Percentiles rank a stretch among this genome's conserved stretches.
Evolutionary conservation across 2,888 invertebrate genomes (phyloP).

Genomic region (Ophioninae sp.): DNA sequence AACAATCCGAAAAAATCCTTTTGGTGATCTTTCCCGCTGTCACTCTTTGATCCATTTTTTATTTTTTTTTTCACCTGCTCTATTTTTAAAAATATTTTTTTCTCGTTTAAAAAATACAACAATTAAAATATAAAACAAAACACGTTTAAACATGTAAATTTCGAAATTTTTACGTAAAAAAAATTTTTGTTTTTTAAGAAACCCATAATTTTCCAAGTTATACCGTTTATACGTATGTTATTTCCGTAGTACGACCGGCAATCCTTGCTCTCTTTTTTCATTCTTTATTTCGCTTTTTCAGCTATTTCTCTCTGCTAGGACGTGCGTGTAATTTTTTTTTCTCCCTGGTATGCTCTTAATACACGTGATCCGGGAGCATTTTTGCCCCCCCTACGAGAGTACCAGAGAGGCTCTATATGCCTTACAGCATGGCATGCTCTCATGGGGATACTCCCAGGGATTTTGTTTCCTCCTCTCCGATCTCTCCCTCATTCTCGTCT

Average conservation of each 20-base stretch:
- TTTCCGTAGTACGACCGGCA: neutral
- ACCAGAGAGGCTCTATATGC: conserved; percentile 10
- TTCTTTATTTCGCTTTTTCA: conserved; percentile 25
- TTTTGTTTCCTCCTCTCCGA: conserved; percentile 48
- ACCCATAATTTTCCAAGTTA: neutral
- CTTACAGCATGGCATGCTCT: conserved; percentile 32
- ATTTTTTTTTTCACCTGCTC: no score
- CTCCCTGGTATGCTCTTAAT: conserved; percentile 12
- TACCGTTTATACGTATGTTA: conserved; percentile 12
- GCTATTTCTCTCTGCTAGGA: conserved; percentile 9
- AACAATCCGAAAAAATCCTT: no score
- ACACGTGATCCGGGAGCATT: conserved; percentile 30
- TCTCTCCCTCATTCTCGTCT: conserved; percentile 45
- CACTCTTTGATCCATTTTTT: no score
- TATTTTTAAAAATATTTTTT: no score
- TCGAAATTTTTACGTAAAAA: conserved; percentile 18
- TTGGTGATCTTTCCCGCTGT: no score
- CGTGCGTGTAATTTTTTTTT: conserved; percentile 11
- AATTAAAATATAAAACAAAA: no score
- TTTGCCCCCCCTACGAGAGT: neutral
- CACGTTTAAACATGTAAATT: no score
- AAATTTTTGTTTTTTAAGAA: neutral
- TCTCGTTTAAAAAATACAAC: no score
- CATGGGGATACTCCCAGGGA: conserved; percentile 49
- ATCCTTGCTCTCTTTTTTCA: conserved; percentile 21